Conservation (phyloP, 2,888 invertebrate species). For the Drosophila nr. perissopoda region DNA sequence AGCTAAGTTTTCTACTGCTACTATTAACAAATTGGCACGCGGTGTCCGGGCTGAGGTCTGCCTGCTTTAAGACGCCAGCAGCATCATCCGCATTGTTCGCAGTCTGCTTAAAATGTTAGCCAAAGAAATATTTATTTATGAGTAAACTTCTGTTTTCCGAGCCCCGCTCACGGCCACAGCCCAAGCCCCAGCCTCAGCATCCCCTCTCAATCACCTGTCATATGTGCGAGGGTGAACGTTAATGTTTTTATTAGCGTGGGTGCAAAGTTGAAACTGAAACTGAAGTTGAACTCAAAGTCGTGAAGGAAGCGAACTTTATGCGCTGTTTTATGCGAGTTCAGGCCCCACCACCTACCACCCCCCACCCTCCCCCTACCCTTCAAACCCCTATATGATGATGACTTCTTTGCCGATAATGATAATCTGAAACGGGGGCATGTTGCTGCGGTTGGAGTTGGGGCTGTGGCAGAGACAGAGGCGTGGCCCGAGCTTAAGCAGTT, state of each 20-base stretch:
- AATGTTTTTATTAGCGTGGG: constrained; percentile 71
- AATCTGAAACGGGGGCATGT: constrained; percentile 30
- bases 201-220: background rate
- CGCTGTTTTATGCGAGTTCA: constrained; percentile 48
- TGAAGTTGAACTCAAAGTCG: constrained; percentile 22
- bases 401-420: constrained; percentile 62
- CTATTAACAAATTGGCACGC: constrained; percentile 77
- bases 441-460: constrained; percentile 15
- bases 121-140: constrained; percentile 73
- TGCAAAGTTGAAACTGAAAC: constrained; percentile 47
- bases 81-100: constrained; percentile 36
- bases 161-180: background rate
- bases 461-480: constrained; percentile 43
- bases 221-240: constrained; percentile 42
- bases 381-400: constrained; percentile 39
- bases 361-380: background rate
- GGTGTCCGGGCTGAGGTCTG: constrained; percentile 24
- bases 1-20: constrained; percentile 50
- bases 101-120: constrained; percentile 65
- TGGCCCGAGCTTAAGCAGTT: constrained; percentile 59
- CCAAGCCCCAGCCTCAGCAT: background rate
- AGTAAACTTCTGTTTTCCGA: constrained; percentile 55
- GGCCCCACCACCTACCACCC: background rate
- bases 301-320: constrained; percentile 46
- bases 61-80: constrained; percentile 48